A percentile compares a stretch with the other conserved stretches of the same genome.
Evolutionary conservation across 2,888 invertebrate species (phyloP).

Genomic region (Drosophila macrothrix): DNA sequence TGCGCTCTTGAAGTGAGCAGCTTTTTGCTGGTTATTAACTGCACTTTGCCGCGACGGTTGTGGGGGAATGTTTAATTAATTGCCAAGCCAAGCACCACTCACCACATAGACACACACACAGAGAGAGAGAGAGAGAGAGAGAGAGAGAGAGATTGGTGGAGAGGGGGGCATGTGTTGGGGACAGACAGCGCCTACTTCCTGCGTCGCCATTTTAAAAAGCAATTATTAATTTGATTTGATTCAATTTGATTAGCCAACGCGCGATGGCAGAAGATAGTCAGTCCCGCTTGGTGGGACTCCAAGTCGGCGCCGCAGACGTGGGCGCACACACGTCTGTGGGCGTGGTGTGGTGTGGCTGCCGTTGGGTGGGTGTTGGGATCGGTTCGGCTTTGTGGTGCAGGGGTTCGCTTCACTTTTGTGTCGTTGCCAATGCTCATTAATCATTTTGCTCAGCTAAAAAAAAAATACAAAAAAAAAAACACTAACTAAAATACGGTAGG

Average conservation of each 20-base stretch:
- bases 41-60: conserved; percentile 36
- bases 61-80: conserved; percentile 61
- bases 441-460: conserved; percentile 59
- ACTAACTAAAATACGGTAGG: conserved; percentile 12
- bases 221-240: conserved; percentile 81
- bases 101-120: not conserved
- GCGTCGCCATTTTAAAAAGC: conserved; percentile 72
- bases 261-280: conserved; percentile 55
- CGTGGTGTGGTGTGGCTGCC: conserved; percentile 35
- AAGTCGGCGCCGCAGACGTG: conserved; percentile 30
- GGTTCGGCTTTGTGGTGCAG: not conserved
- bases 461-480: not conserved
- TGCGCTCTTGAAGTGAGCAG: conserved; percentile 31
- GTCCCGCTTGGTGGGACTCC: conserved; percentile 1
- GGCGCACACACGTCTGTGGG: conserved; percentile 38
- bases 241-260: conserved; percentile 74
- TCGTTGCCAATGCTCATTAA: conserved; percentile 73
- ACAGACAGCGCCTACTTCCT: conserved; percentile 66
- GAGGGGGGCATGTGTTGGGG: not conserved
- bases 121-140: not conserved
- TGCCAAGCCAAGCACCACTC: conserved; percentile 45
- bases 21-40: conserved; percentile 55
- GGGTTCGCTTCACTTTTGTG: conserved; percentile 27
- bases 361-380: conserved; percentile 57
- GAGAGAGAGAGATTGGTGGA: not conserved